Base-by-base conservation (phyloP, 1,140 invertebrate species). In the Calliopsis andreniformis region DNA sequence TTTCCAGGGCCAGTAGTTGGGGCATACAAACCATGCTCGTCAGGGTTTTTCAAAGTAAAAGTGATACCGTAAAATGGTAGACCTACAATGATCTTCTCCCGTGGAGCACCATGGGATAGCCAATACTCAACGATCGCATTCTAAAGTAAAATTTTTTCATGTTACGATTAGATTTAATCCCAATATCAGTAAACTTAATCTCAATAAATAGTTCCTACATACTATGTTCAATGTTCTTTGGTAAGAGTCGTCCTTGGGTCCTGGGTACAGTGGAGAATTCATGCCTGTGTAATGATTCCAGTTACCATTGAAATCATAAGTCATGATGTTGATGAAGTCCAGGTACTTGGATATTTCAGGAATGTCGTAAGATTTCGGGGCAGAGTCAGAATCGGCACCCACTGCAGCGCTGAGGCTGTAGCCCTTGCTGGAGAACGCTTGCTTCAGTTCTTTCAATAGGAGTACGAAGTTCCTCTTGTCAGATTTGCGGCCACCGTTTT, bases 291-390 rank as follows among this genome's bases (percentile, higher is more conserved):
- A 85, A 0, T 79, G 49, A 64, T 95, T 93, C 93, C 94, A 94
- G 55, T 92, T 78, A 7, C 95, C 95, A 76, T 96, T 93, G 61
- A 95, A 92, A 85, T 97, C 96, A 76, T 97, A 97, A 0, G 95
- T 86, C 95, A 96, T 96, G 0, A 96, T 62, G 78, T 94, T 94
- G n/a, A 96, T 93, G 6, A 93, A 90, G 79, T 96, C 93, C 32
- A 95, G 84, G 58, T 94, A 92, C 78, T 90, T 72, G 16, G 90
- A 87, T 39, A 95, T 85, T 7, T 80, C 78, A 0, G 92, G 85
- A 62, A 95, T 93, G 75, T 95, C 89, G 76, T 96, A 96, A 0
- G 95, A 95, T 14, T 85, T 67, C 8, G 90, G 87, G 0, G 95
- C 93, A 0, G 93, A 92, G 14, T 84, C 78, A 75, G 92, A 86